These are phyloP conservation scores for Ceriagrion tenellum DNA, from an alignment of 2,888 invertebrate species.

Conservation along the genomic window DNA sequence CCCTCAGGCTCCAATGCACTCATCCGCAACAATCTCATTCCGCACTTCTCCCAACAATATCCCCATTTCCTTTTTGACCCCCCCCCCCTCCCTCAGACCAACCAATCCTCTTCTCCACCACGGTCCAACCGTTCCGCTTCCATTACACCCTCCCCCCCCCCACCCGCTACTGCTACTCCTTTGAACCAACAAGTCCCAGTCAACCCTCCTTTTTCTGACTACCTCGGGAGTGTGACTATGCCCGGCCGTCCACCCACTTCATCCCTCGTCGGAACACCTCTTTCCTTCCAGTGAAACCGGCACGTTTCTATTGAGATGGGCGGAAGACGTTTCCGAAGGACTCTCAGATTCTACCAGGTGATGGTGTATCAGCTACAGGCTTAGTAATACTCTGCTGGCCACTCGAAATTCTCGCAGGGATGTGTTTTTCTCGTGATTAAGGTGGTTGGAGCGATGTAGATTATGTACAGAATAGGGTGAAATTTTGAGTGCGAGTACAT, in stretches of 20 bases:
- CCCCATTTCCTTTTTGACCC: neutral
- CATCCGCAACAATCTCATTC: conserved; percentile 30
- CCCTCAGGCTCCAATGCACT: conserved; percentile 1
- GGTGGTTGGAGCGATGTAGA: no score
- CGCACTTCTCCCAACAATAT: neutral
- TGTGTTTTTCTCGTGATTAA: no score
- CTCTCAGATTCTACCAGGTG: no score
- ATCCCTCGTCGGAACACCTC: no score
- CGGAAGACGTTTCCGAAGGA: no score
- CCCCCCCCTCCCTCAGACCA: neutral
- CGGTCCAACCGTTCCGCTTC: neutral
- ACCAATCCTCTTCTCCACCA: neutral
- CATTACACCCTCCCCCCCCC: neutral
- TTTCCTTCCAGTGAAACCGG: neutral
- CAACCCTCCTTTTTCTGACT: neutral
- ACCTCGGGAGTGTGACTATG: neutral
- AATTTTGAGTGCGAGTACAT: no score
- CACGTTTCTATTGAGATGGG: no score
- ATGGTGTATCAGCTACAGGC: no score
- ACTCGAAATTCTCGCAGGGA: no score
- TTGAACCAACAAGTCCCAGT: neutral
- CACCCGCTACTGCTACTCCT: neutral
- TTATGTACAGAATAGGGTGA: no score
- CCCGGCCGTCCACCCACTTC: neutral
- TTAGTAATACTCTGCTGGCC: no score